Evolutionary conservation across 2,797 vertebrate species (phyloP).

Genomic region (Rhodeus uyekii): DNA sequence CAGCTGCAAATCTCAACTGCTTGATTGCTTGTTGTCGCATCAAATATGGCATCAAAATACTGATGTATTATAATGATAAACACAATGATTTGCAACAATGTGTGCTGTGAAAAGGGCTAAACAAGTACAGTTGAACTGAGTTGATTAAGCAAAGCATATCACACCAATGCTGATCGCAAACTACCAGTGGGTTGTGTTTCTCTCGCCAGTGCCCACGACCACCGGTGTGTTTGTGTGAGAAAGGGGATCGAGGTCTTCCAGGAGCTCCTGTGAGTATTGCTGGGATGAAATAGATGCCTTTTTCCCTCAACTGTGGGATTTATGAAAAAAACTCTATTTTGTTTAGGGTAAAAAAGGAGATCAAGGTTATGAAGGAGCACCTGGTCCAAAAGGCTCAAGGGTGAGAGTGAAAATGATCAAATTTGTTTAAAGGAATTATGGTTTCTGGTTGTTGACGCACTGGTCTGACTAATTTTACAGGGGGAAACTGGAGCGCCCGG

Average conservation of each 20-base stretch:
- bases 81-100: neutral
- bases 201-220: slow-evolving; percentile 75
- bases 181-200: neutral
- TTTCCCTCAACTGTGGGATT: neutral
- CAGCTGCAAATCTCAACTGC: neutral
- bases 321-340: neutral
- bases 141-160: neutral
- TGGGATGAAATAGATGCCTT: neutral
- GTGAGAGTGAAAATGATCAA: slow-evolving; percentile 54
- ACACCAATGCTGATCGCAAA: neutral
- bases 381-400: slow-evolving; percentile 69
- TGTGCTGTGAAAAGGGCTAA: neutral
- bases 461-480: slow-evolving; percentile 62
- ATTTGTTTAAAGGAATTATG: neutral
- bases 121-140: neutral
- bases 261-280: slow-evolving; percentile 81
- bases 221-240: slow-evolving; percentile 80
- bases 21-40: neutral
- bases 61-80: neutral
- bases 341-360: slow-evolving; percentile 77
- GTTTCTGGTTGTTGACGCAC: neutral
- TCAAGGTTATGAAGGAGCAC: slow-evolving; percentile 64
- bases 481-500: slow-evolving; percentile 79
- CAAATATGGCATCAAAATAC: neutral
- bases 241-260: slow-evolving; percentile 77